Evolutionary conservation across 2,888 invertebrate genomes (phyloP), one percentile per base, ranked within the genome.

Genomic region (Schizotus pectinicornis): DNA sequence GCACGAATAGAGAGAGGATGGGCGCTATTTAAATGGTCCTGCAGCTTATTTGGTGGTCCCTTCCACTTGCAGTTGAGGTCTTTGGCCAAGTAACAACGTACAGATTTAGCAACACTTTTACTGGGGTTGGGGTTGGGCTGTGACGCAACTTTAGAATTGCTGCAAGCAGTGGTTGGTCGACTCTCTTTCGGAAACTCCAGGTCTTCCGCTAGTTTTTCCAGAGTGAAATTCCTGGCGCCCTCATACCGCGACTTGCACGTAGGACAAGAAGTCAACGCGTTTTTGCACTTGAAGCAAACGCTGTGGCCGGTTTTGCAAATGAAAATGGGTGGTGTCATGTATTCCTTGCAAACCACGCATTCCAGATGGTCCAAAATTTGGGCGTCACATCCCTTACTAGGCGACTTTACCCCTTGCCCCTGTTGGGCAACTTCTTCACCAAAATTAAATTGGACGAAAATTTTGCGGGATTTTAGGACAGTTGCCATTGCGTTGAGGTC

Each of bases 271-370:
- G 31, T 22, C 0, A 70, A 55, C 42, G 62, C 67, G 1, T 41
- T 30, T 31, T 67, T 63, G 46, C 71, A 71, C 1, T 60, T 53
- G 6, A 39, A 56, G 55, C 71, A 71, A 7, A 71, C 53, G 37
- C 70, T 69, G 58, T 71, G 71, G 7, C 71, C 71, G 50, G 65
- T 63, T 7, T 59, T 22, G 57, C 70, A 71, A 53, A 70, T 65
- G 35, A 42, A 67, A 34, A 71, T 70, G 6, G 69, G 68, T 2
- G 69, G 62, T 31, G 65, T 48, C 67, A 71, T 69, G 42, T 62
- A 69, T 30, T 70, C 68, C 35, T 63, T 65, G 39, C 69, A 70
- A 37, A 70, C 60, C 1, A 68, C 67, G 52, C 71, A 71, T 51
- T 71, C 71, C 32, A 71, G 37, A 45, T 70, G 69, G 2, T 61